These are phyloP conservation scores for Agrochola circellaris DNA, from an alignment of 2,888 invertebrate species.

Conservation along the genomic window DNA sequence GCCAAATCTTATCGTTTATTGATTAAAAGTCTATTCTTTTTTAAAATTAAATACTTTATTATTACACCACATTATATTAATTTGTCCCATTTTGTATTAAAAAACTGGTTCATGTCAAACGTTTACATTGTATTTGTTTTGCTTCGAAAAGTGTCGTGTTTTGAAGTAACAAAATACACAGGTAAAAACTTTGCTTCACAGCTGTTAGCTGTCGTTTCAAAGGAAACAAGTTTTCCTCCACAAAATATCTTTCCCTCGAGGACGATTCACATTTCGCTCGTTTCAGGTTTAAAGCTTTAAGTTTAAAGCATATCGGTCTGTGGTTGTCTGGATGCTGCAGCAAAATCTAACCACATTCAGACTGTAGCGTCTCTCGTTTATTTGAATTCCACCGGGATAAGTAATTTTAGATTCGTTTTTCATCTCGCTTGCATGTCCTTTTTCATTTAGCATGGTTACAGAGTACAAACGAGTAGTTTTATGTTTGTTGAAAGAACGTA, in stretches of 20 bases:
- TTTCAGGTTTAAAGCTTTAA: slow-evolving; percentile 24
- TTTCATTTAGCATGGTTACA: slow-evolving; percentile 26
- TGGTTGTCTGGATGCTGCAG: slow-evolving; percentile 9
- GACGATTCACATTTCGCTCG: slow-evolving; percentile 26
- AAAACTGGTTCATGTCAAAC: neutral
- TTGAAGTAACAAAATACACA: neutral
- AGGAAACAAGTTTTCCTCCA: slow-evolving; percentile 1
- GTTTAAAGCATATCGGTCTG: slow-evolving; percentile 31
- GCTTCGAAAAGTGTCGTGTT: neutral
- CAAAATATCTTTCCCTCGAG: slow-evolving; percentile 25
- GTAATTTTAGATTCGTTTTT: slow-evolving; percentile 45
- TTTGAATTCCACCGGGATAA: slow-evolving; percentile 37
- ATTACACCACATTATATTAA: too few species aligned
- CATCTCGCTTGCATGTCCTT: slow-evolving; percentile 1
- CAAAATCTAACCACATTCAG: slow-evolving; percentile 32
- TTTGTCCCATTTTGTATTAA: too few species aligned
- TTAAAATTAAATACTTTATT: too few species aligned
- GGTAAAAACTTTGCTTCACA: slow-evolving; percentile 11
- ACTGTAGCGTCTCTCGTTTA: slow-evolving; percentile 18
- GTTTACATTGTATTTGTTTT: neutral
- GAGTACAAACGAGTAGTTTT: neutral
- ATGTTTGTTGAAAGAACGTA: neutral
- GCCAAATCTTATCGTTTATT: neutral
- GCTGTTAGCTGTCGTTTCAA: slow-evolving; percentile 3
- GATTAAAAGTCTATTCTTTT: too few species aligned